Conservation (phyloP, 2,113 vertebrate species). For the Orcinus orca region DNA sequence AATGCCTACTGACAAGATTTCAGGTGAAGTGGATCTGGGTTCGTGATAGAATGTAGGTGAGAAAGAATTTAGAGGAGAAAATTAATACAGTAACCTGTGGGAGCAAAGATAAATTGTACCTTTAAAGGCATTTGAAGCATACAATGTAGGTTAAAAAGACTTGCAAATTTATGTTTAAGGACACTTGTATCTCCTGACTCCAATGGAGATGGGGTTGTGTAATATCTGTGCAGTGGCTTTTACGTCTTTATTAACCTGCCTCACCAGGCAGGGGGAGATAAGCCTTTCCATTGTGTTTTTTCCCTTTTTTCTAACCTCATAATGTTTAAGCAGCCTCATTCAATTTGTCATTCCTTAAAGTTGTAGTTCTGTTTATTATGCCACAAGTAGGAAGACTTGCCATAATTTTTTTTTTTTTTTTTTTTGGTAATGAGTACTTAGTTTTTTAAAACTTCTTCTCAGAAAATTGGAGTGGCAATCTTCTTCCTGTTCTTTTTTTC, state of each 20-base stretch:
- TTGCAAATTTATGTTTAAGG: background rate
- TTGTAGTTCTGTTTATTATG: background rate
- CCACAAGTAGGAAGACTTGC: background rate
- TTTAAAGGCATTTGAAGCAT: background rate
- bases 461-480: background rate
- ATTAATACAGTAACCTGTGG: background rate
- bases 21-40: slow-evolving; percentile 24
- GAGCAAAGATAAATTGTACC: background rate
- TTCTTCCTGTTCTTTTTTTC: background rate
- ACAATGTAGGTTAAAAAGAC: background rate
- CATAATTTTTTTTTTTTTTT: too few species aligned
- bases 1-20: slow-evolving; percentile 1
- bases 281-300: background rate
- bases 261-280: background rate
- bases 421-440: background rate
- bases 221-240: background rate
- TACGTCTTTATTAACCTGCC: background rate
- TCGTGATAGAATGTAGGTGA: background rate
- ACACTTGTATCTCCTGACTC: background rate
- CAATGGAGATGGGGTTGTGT: background rate
- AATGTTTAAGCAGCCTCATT: background rate
- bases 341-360: background rate
- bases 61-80: slow-evolving; percentile 40
- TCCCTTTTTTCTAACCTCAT: background rate
- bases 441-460: background rate